A percentile compares a stretch with the other conserved stretches of the same genome.
Conservation (phyloP, 1,140 invertebrate species). For the Drosophila lini region DNA sequence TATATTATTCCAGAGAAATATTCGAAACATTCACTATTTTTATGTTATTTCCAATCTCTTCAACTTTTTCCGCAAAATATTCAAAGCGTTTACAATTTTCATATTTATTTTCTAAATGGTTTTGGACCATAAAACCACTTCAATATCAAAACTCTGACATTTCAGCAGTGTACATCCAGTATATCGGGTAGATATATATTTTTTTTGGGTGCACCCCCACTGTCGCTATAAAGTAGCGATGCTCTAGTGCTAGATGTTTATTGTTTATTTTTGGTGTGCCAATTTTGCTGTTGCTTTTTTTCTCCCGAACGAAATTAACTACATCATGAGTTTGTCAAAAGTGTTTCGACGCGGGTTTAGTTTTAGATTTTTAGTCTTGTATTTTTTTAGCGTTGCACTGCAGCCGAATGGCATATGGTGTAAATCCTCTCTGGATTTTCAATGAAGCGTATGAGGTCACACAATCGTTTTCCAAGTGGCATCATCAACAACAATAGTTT, state of each 20-base stretch:
- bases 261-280: slow-evolving; percentile 75
- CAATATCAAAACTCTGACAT: too few species aligned
- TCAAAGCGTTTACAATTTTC: too few species aligned
- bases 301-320: slow-evolving; percentile 62
- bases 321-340: slow-evolving; percentile 78
- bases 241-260: slow-evolving; percentile 56
- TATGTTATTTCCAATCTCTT: too few species aligned
- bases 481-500: slow-evolving; percentile 49
- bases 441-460: slow-evolving; percentile 62
- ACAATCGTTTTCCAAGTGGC: slow-evolving; percentile 50
- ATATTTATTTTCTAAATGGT: too few species aligned
- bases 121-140: too few species aligned
- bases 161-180: neutral
- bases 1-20: too few species aligned
- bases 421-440: slow-evolving; percentile 42
- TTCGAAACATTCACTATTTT: too few species aligned
- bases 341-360: slow-evolving; percentile 18
- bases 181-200: neutral
- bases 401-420: slow-evolving; percentile 52
- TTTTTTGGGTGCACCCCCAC: slow-evolving; percentile 11
- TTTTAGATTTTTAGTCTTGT: slow-evolving; percentile 8
- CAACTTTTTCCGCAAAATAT: too few species aligned
- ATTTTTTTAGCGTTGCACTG: slow-evolving; percentile 28
- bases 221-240: slow-evolving; percentile 52
- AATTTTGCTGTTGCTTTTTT: slow-evolving; percentile 57